Evolutionary conservation across 2,888 invertebrate species (phyloP).

Genomic region (Caenorhabditis panamensis): DNA sequence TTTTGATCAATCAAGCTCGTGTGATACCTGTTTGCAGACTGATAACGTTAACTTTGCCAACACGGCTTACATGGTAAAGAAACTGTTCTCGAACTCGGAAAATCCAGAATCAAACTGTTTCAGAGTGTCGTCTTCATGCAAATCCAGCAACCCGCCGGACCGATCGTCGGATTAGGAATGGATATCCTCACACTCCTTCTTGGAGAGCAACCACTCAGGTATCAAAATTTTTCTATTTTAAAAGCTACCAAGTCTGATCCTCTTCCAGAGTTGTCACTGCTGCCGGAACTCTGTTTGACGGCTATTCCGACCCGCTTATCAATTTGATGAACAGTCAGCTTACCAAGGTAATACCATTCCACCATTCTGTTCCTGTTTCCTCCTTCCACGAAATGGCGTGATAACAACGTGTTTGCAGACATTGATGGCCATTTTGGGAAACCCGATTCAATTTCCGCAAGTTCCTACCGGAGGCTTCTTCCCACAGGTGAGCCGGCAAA

Average conservation of each 20-base stretch:
- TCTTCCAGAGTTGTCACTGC: slow-evolving; percentile 64
- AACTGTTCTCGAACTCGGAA: no score
- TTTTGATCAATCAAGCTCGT: slow-evolving; percentile 60
- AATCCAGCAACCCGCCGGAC: slow-evolving; percentile 25
- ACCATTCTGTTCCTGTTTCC: slow-evolving; percentile 32
- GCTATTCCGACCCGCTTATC: slow-evolving; percentile 67
- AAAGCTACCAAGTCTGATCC: no score
- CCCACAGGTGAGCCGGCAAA: slow-evolving; percentile 60
- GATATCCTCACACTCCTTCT: slow-evolving; percentile 58
- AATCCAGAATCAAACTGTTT: slow-evolving; percentile 13
- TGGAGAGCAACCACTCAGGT: slow-evolving; percentile 67
- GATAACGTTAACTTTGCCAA: slow-evolving; percentile 63
- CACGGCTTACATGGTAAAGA: slow-evolving; percentile 68
- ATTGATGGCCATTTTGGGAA: slow-evolving; percentile 50
- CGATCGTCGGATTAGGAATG: slow-evolving; percentile 27
- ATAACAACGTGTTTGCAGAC: slow-evolving; percentile 47
- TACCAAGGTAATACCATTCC: slow-evolving; percentile 42
- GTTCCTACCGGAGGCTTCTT: slow-evolving; percentile 68
- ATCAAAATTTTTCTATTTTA: neutral
- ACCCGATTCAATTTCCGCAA: slow-evolving; percentile 59
- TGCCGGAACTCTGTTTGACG: slow-evolving; percentile 64
- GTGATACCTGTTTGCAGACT: slow-evolving; percentile 50
- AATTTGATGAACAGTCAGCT: slow-evolving; percentile 64
- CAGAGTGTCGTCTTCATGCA: slow-evolving; percentile 58
- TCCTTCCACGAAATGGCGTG: slow-evolving; percentile 10